Conservation (phyloP, 2,888 invertebrate species). For the Chrysolina haemoptera region DNA sequence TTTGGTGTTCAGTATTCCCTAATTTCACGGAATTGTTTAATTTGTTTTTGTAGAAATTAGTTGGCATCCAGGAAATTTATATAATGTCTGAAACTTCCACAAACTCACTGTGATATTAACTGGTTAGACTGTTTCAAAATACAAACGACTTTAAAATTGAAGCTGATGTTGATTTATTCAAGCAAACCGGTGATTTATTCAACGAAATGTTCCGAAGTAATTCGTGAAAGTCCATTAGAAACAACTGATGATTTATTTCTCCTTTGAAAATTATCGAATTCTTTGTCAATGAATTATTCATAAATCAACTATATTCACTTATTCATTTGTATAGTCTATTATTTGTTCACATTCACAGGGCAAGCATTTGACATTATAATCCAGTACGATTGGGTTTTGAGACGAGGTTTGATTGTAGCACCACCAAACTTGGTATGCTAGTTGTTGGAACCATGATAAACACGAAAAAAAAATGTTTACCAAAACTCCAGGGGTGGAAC, state of each 20-base stretch:
- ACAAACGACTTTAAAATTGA: slow-evolving; percentile 49
- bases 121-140: slow-evolving; percentile 43
- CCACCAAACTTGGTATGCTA: no score
- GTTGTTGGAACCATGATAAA: no score
- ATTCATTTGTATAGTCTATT: neutral
- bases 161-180: slow-evolving; percentile 51
- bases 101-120: slow-evolving; percentile 53
- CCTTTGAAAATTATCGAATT: slow-evolving; percentile 9
- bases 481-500: no score
- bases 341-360: neutral
- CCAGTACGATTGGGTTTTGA: no score
- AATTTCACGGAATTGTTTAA: slow-evolving; percentile 62
- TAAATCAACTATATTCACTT: neutral
- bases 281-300: neutral
- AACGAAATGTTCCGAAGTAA: slow-evolving; percentile 9
- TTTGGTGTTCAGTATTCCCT: slow-evolving; percentile 32
- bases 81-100: slow-evolving; percentile 54
- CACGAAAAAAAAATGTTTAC: no score
- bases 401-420: no score
- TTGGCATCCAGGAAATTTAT: slow-evolving; percentile 55
- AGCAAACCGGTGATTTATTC: slow-evolving; percentile 37
- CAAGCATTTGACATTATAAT: neutral
- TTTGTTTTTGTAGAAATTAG: slow-evolving; percentile 64
- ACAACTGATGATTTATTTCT: neutral
- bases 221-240: slow-evolving; percentile 10